Conservation (phyloP, 1,140 invertebrate species). For the Heliconius congener region DNA sequence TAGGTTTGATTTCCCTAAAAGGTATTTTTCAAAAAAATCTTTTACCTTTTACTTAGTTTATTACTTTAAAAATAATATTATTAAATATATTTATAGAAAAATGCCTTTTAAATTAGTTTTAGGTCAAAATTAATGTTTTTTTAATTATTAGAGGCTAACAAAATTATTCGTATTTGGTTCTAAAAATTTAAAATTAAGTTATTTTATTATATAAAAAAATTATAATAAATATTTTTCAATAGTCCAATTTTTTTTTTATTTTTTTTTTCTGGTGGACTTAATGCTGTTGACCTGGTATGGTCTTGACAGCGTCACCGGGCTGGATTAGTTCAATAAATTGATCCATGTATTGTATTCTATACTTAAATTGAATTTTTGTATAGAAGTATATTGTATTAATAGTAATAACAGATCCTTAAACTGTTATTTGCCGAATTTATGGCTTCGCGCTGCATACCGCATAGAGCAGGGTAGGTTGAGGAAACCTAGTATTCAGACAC, state of each 20-base stretch:
- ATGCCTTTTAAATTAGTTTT: not conserved
- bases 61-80: not conserved
- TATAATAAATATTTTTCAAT: not conserved
- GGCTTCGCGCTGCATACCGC: too few species aligned
- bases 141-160: slow-evolving; percentile 32
- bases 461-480: too few species aligned
- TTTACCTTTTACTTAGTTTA: too few species aligned
- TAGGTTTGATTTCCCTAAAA: not conserved
- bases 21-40: too few species aligned
- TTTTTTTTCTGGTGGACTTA: too few species aligned
- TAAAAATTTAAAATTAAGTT: slow-evolving; percentile 13
- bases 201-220: not conserved
- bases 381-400: not conserved
- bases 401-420: not conserved
- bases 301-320: too few species aligned
- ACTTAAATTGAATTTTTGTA: slow-evolving; percentile 10
- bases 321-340: not conserved
- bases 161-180: slow-evolving; percentile 23
- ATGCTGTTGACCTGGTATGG: too few species aligned
- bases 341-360: not conserved
- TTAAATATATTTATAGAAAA: not conserved
- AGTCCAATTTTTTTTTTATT: not conserved
- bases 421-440: slow-evolving; percentile 10
- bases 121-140: not conserved
- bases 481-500: too few species aligned